A percentile compares a stretch with the other conserved stretches of the same genome.
Conservation (phyloP, 2,113 vertebrate species). For the Emberiza fucata region DNA sequence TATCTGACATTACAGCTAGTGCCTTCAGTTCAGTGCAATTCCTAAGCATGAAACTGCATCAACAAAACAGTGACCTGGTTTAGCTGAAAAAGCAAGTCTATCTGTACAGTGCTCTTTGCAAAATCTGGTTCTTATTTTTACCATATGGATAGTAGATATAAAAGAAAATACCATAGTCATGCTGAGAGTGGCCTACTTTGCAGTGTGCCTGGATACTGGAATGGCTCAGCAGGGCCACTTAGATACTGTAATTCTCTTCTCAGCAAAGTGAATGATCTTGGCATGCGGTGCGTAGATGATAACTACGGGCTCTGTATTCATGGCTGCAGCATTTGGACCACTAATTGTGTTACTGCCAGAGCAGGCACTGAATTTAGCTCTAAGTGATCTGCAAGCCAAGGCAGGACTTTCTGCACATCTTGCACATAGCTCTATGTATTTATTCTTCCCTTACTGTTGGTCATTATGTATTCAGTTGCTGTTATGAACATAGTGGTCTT, state of each 20-base stretch:
- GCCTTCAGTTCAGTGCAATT: background rate
- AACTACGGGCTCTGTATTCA: background rate
- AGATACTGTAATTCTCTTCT: background rate
- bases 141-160: background rate
- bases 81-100: background rate
- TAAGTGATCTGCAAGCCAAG: background rate
- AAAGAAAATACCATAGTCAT: constrained; percentile 26
- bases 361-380: background rate
- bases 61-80: background rate
- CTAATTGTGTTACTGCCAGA: background rate
- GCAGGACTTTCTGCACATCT: background rate
- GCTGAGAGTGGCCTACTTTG: constrained; percentile 13
- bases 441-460: background rate
- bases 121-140: constrained; percentile 6
- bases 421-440: background rate
- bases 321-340: background rate
- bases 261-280: background rate
- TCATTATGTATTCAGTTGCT: constrained; percentile 4
- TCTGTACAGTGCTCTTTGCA: background rate
- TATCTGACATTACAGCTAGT: background rate
- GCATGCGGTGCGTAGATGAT: background rate
- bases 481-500: background rate
- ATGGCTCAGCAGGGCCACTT: background rate
- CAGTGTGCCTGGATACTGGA: background rate
- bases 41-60: background rate